Evolutionary conservation across 1,140 invertebrate species (phyloP), one percentile per base, ranked within the genome.

Genomic region (Trichonephila clavipes): DNA sequence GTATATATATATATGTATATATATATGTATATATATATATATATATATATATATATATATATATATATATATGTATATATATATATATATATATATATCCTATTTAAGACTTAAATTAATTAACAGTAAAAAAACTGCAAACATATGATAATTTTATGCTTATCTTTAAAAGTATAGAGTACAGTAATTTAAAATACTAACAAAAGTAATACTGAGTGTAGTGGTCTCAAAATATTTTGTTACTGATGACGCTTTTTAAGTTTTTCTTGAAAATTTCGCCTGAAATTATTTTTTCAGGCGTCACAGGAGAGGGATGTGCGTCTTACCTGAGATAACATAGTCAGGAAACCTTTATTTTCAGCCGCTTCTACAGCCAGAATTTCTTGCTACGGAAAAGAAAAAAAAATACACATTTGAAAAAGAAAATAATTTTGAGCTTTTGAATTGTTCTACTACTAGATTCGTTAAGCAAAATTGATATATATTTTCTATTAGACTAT

Each of bases 341-440:
- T 88, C 93, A 94, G 81, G 58, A 94, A 94, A 94, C 93, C 93
- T 94, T 94, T 94, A 62, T 94, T 94, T 94, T 94, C 93, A 69
- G 88, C 93, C 59, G 93, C 93, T 90, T 94, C 93, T 28, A 94
- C 93, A 85, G 93, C 51, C 88, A 94, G 72, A 85, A 94, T 94
- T 66, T 94, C 93, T 94, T 94, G 93, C 93, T 94, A 90, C 19
- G 83, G 83, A 59, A 61, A 44, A 72, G 77, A 94, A 40, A 90
- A 88, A 83, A 88, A 64, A 81, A 87, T 58, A 88, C n/a, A 66
- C 19, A 90, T 61, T 61, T 89, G n/a, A 72, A 81, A 69, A 69
- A 28, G 19, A 85, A 61, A 58, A 58, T 51, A 85, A 58, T n/a
- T 59, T 12, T 85, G 18, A 28, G n/a, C 12, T 61, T 85, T 81